Evolutionary conservation across 2,797 vertebrate genomes (phyloP), one percentile per base, ranked within the genome.

Genomic region (Neostethus bicornis): DNA sequence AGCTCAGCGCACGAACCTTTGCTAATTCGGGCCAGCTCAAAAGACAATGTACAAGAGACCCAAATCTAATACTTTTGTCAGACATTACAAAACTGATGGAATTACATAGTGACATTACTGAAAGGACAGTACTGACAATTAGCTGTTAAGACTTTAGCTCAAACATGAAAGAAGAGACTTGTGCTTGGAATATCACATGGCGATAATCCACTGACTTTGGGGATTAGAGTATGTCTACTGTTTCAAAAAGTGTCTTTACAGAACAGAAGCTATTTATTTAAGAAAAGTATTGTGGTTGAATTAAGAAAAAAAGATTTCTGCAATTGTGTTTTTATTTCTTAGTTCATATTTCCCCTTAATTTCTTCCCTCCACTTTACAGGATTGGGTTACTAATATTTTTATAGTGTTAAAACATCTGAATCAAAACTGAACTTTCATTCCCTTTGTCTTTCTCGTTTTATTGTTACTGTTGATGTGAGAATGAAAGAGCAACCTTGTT

Each of bases 11-110:
- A 99, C 90, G 97, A 99, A 97, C 97, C 97, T 94, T 98, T 99
- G 94, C 93, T 99, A 96, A 99, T 99, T 87, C 94, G 97, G 92
- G 96, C 97, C 89, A 97, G 95, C 91, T 99, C 97, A 35, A 99
- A 99, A 95, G 97, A 99, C 95, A 99, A 99, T 94, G 97, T 99
- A 86, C 97, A 99, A 95, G 97, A 99, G 94, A 99, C 97, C 91
- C 97, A 99, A 77, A 99, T 99, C 87, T 99, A 85, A 98, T 58
- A 55, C 86, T 84, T 65, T 90, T 68, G 83, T 87, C 85, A 89
- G 59, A 88, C 79, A 89, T 66, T 73, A 83, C 88, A 79, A 88
- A 89, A 76, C 73, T 91, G 79, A 83, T 66, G 70, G 73, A 83
- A 85, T 82, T 68, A 59, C 75, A 81, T 73, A 66, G 80, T 73